Evolutionary conservation across 2,888 invertebrate species (phyloP), one percentile per base, ranked within the genome.

Genomic region (Hirudinaria manillensis): DNA sequence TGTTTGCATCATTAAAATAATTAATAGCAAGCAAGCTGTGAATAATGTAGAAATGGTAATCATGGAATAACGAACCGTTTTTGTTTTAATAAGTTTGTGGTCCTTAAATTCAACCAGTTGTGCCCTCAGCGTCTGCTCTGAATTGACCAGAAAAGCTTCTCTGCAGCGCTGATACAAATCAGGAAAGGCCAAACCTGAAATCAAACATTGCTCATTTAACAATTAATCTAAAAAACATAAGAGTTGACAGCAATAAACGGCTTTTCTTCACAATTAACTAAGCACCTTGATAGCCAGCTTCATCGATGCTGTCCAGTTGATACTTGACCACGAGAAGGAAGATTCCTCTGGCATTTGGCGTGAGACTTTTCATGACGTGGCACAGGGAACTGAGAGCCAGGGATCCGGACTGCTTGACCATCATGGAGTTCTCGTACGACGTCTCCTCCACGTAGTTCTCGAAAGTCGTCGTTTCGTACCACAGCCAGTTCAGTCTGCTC

Each of bases 41-140:
- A 36, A 36, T 38, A 38, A 38, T 38, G 38, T 38, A 6, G 38
- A 6, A 10, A 38, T 38, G 38, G 10, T 38, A 38, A 38, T 38
- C 38, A n/a, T 13, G 53, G 53, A 27, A 56, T 21, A 16, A 3
- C 74, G 68, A 75, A 84, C 85, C 81, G 93, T 89, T 82, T 91
- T 92, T 75, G 89, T 89, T 84, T 90, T 91, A 4, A 96, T 90
- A 80, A 98, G 88, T 84, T 94, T 93, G 85, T 98, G 98, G 86
- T 98, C 97, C 71, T 93, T 87, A 86, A 97, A 98, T 86, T 98
- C 98, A 0, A 93, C 94, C 2, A 98, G 88, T 82, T 96, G 94
- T 6, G 94, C 92, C 79, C 94, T 89, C 76, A 98, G 86, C 0
- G 94, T 94, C 75, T 92, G 88, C 85, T 98, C 96, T 0, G 93